A percentile compares a stretch with the other conserved stretches of the same genome.
phyloP scores from a whole-genome alignment of 1,140 invertebrate genomes.

The Agrypnia vestita region DNA sequence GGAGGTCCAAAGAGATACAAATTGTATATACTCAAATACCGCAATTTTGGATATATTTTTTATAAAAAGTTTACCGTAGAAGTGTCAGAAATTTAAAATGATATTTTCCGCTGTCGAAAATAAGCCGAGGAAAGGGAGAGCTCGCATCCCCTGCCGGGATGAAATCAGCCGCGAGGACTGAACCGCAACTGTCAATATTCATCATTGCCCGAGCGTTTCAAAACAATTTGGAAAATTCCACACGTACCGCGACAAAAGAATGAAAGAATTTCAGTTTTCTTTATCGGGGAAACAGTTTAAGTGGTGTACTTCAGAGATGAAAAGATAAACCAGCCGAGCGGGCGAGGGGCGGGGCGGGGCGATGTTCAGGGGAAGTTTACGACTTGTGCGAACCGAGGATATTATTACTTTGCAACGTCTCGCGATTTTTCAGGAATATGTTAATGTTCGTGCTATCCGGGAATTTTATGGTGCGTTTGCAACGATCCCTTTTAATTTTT shows the following conservation, averaged over 20 bases:
- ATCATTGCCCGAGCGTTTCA: constrained; percentile 34
- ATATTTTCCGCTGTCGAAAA: not conserved
- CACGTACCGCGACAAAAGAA: constrained; percentile 43
- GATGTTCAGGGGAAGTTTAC: constrained; percentile 47
- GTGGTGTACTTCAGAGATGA: constrained; percentile 54
- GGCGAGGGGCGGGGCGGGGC: constrained; percentile 13
- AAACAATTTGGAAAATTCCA: constrained; percentile 38
- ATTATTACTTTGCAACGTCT: constrained; percentile 45
- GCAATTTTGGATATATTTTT: too few species aligned
- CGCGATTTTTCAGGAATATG: constrained; percentile 5
- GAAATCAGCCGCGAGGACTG: constrained; percentile 35
- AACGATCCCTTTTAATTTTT: too few species aligned
- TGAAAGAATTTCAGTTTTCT: constrained; percentile 35
- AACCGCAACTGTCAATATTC: constrained; percentile 42
- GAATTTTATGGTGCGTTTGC: not conserved
- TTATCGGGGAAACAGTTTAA: constrained; percentile 43
- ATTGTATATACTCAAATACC: too few species aligned
- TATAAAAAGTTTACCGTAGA: too few species aligned
- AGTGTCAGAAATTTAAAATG: too few species aligned
- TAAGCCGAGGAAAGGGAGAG: not conserved
- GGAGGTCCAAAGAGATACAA: too few species aligned
- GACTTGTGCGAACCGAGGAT: constrained; percentile 56
- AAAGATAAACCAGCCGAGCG: constrained; percentile 49
- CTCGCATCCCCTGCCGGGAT: not conserved
- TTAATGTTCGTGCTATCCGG: not conserved